Evolutionary conservation across 2,888 invertebrate species (phyloP), one percentile per base, ranked within the genome.

Genomic region (Meteorus colon): DNA sequence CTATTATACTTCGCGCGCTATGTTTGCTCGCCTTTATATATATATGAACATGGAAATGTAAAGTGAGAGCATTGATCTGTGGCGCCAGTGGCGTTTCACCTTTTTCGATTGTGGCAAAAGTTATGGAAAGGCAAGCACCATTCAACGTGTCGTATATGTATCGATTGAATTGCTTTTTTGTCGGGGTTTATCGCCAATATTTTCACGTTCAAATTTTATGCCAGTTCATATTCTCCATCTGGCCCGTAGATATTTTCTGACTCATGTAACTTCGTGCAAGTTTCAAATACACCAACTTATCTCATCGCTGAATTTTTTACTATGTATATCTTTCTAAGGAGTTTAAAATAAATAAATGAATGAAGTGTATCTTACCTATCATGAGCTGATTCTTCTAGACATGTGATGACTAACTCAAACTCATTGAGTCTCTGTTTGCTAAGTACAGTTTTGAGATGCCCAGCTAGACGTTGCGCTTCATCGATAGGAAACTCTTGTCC

Each of bases 391-490:
- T 91, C 91, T 83, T 92, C 92, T 62, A 92, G 84, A 68, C 91
- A 90, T 0, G 92, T 92, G 81, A 92, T 90, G 71, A 91, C 91
- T 66, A 92, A 85, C 82, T 92, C 92, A 78, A 92, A 90, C 79
- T 90, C 90, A 83, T 91, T 90, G 34, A 92, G 87, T 71, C 90
- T 88, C 73, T 91, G 90, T 82, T 92, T 92, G 12, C 90, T 81
- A 19, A 91, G 83, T 14, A 91, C 88, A 77, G 89, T 90, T 62
- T 90, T 89, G 48, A 91, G 89, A 81, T 91, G 91, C 48, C 87
- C 89, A 0, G 91, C 91, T 59, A 91, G 83, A 76, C 90, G 87
- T 74, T 89, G 90, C 31, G 91, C 91, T 82, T 92, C 91, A 48
- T 90, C 89, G 19, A 90, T 90, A 34, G 90, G 90, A 75, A 91